Percentiles rank a stretch among this genome's conserved stretches.
Evolutionary conservation across 37 sponge, comb jelly and placozoan species (phyloP).

Genomic region (Theonella swinhoei): DNA sequence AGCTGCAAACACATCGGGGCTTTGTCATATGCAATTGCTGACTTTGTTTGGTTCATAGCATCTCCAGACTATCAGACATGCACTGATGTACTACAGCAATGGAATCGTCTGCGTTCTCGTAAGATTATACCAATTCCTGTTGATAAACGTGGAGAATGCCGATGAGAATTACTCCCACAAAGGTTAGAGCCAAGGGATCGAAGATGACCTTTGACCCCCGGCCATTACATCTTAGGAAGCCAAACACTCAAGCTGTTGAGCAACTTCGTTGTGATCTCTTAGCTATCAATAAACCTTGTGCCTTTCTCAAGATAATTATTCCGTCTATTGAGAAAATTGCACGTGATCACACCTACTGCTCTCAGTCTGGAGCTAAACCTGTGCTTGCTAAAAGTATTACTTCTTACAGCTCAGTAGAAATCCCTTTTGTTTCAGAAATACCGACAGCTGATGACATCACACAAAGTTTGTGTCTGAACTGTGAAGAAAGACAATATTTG

Average conservation of each 20-base stretch:
- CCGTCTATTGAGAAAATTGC: conserved; percentile 15
- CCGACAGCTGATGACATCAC: no score
- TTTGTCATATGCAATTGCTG: conserved; percentile 40
- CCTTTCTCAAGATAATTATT: conserved; percentile 11
- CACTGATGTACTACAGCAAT: conserved; percentile 27
- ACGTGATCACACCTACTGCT: conserved; percentile 28
- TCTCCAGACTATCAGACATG: conserved; percentile 14
- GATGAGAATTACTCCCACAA: background rate
- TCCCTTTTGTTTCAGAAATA: no score
- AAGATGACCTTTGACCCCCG: conserved; percentile 25
- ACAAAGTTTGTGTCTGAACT: no score
- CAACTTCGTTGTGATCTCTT: conserved; percentile 16
- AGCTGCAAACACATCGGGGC: conserved; percentile 63
- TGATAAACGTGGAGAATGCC: background rate
- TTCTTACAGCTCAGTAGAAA: no score
- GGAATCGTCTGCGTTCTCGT: conserved; percentile 40
- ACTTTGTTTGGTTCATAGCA: conserved; percentile 3
- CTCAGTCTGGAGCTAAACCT: background rate
- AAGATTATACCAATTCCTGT: conserved; percentile 26
- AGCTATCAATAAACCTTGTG: conserved; percentile 19
- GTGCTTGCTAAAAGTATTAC: no score
- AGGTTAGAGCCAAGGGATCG: background rate
- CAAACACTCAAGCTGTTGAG: background rate
- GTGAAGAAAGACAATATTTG: background rate
- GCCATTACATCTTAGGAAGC: background rate